These are phyloP conservation scores for Leptatherina wallacei DNA, from an alignment of 2,797 vertebrate genomes.

Conservation along the genomic window DNA sequence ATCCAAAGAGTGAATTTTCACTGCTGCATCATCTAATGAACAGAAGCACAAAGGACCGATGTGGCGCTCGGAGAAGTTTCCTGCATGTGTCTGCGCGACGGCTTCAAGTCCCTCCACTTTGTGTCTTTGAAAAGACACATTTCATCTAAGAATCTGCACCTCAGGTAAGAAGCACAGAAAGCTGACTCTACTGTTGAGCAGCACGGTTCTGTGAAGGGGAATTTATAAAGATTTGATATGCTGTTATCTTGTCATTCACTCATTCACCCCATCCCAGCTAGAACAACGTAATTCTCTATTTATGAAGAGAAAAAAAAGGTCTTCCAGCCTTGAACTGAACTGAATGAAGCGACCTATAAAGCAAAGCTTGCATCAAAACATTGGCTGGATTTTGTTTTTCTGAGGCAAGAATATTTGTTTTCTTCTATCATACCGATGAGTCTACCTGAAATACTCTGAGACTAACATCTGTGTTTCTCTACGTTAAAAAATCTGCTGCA, in stretches of 20 bases:
- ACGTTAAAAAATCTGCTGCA: neutral
- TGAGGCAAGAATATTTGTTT: neutral
- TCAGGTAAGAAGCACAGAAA: conserved; percentile 17
- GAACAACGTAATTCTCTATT: neutral
- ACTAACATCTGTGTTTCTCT: too few species aligned
- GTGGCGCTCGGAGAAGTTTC: neutral
- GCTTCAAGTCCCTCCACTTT: neutral
- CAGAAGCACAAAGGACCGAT: neutral
- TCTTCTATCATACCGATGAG: neutral
- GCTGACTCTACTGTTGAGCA: neutral
- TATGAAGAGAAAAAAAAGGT: neutral
- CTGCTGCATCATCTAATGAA: neutral
- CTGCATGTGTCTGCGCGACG: conserved; percentile 8
- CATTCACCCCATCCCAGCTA: neutral
- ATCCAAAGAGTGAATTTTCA: neutral
- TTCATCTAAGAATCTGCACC: conserved; percentile 25
- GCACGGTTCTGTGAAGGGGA: neutral
- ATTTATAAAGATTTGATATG: conserved; percentile 1
- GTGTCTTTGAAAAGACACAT: conserved; percentile 42
- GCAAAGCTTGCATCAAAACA: neutral
- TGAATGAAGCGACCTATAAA: neutral
- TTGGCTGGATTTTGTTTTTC: too few species aligned
- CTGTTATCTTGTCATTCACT: neutral
- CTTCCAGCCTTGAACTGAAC: neutral
- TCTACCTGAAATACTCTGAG: neutral